Conservation (phyloP, 2,797 vertebrate species). For the Neosalanx taihuensis region DNA sequence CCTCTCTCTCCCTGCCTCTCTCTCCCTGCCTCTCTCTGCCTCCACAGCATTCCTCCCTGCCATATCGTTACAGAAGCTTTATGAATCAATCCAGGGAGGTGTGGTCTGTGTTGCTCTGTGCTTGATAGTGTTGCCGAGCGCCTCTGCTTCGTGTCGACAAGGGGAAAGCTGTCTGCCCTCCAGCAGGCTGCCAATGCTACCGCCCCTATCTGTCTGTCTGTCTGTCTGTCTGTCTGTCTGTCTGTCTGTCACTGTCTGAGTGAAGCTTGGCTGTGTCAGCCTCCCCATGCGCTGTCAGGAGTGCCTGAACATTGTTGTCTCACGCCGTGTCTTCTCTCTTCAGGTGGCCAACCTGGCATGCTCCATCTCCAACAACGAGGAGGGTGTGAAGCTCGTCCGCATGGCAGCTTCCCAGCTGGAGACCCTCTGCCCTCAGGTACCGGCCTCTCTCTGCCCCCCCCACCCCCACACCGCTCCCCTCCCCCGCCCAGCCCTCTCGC, state of each 20-base stretch:
- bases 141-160: conserved; percentile 46
- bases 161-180: conserved; percentile 26
- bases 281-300: background rate
- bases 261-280: background rate
- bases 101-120: background rate
- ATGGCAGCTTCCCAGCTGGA: conserved; percentile 98
- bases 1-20: too few relatives aligned
- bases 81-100: too few relatives aligned
- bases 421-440: conserved; percentile 95
- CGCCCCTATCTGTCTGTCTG: background rate
- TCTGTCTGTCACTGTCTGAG: background rate
- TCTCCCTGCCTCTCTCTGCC: background rate
- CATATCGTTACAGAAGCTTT: too few relatives aligned
- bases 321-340: conserved; percentile 35
- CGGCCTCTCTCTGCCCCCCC: too few relatives aligned
- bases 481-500: background rate
- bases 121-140: background rate
- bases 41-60: too few relatives aligned
- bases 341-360: conserved; percentile 98
- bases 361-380: conserved; percentile 98
- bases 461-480: background rate
- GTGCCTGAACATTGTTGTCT: conserved; percentile 5
- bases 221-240: background rate
- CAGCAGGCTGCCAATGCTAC: conserved; percentile 9
- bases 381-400: conserved; percentile 96